Evolutionary conservation across 1,140 invertebrate genomes (phyloP).

Genomic region (Diorhabda elongata): DNA sequence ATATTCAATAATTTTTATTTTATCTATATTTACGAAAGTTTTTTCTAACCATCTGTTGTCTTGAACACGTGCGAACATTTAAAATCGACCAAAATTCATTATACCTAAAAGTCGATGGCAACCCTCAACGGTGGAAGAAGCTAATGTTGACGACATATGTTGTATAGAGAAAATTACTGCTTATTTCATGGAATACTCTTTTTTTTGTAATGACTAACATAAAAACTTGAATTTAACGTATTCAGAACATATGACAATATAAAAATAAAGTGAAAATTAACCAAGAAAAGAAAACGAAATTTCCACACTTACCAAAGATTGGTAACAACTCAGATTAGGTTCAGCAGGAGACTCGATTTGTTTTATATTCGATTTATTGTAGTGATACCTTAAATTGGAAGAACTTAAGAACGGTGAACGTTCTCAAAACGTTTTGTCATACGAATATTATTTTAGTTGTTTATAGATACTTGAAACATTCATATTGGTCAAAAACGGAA

Average conservation of each 20-base stretch:
- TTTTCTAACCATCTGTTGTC: not conserved
- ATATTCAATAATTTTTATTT: no score
- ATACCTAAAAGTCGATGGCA: not conserved
- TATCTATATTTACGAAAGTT: no score
- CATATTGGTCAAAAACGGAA: no score
- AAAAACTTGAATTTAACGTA: not conserved
- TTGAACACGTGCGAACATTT: not conserved
- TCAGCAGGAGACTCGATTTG: no score
- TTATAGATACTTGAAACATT: no score
- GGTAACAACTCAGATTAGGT: no score
- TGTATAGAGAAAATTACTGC: not conserved
- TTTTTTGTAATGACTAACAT: not conserved
- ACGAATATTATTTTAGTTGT: no score
- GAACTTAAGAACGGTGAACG: no score
- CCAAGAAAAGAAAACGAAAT: not conserved
- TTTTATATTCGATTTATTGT: no score
- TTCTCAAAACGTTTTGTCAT: no score
- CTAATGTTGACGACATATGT: not conserved
- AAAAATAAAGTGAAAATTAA: not conserved
- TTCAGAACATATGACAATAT: not conserved
- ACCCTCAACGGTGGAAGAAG: not conserved
- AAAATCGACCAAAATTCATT: not conserved
- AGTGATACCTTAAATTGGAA: no score
- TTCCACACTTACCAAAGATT: no score
- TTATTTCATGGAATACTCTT: conserved; percentile 1